Conservation (phyloP, 2,888 invertebrate genomes). For the Brenthis ino region DNA sequence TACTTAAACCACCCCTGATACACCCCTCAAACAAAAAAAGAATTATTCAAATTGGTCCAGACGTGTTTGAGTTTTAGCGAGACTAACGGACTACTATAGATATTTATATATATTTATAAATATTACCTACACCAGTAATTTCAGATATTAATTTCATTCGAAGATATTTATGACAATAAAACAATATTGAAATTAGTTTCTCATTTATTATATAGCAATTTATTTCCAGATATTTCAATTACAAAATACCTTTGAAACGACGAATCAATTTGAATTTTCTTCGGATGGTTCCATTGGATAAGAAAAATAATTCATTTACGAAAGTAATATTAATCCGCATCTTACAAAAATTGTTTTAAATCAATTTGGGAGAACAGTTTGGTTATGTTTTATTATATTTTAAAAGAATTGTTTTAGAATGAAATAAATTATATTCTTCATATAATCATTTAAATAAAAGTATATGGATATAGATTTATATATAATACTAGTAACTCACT, state of each 20-base stretch:
- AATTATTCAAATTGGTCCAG: no score
- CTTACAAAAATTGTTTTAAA: constrained; percentile 11
- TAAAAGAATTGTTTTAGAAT: no score
- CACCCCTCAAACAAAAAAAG: no score
- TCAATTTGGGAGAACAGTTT: not conserved
- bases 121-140: no score
- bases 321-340: constrained; percentile 10
- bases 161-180: constrained; percentile 23
- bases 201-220: constrained; percentile 20
- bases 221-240: constrained; percentile 39
- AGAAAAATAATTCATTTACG: constrained; percentile 39
- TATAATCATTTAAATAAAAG: no score
- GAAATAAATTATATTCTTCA: no score
- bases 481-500: no score
- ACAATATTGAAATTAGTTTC: constrained; percentile 30
- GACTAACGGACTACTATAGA: no score
- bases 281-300: constrained; percentile 18
- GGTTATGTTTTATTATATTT: not conserved
- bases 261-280: constrained; percentile 39
- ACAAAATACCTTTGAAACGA: constrained; percentile 38
- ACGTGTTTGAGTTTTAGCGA: no score
- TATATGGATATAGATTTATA: no score
- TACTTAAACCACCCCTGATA: no score
- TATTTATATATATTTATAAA: no score
- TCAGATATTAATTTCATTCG: constrained; percentile 6